These are phyloP conservation scores for Gobius niger DNA, from an alignment of 2,113 vertebrate genomes.

Conservation along the genomic window DNA sequence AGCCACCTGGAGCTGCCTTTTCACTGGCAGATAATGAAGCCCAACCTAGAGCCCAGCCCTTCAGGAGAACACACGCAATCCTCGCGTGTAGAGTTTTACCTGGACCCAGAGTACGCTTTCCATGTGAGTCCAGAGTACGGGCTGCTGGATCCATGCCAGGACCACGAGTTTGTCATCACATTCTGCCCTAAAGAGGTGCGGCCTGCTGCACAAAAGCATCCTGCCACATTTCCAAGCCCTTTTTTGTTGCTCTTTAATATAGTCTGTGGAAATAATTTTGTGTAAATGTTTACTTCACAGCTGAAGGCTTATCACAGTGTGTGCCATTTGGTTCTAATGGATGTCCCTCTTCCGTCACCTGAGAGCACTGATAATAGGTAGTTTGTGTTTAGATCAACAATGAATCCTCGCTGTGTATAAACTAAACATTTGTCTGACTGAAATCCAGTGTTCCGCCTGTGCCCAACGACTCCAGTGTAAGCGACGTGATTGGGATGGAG, in stretches of 20 bases:
- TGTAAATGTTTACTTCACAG: conserved; percentile 64
- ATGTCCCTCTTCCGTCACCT: conserved; percentile 71
- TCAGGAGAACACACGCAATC: conserved; percentile 59
- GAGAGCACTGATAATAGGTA: conserved; percentile 53
- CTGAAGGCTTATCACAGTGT: conserved; percentile 84
- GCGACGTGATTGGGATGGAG: conserved; percentile 81
- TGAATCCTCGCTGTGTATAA: background rate
- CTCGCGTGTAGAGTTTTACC: conserved; percentile 58
- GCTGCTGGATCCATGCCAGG: conserved; percentile 73
- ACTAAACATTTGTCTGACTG: background rate
- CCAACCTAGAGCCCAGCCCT: conserved; percentile 74
- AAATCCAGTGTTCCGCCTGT: conserved; percentile 58
- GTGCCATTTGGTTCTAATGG: conserved; percentile 83
- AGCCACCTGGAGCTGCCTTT: conserved; percentile 89
- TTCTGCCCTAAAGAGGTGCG: conserved; percentile 85
- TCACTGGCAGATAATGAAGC: conserved; percentile 87
- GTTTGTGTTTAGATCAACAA: background rate
- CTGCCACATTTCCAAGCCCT: too few species aligned
- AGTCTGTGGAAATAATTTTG: background rate
- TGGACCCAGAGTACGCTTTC: conserved; percentile 79
- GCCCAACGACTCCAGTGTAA: conserved; percentile 33
- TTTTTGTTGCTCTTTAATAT: too few species aligned
- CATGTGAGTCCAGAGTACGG: conserved; percentile 79
- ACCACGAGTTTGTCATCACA: conserved; percentile 81
- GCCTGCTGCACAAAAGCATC: background rate